Conservation (phyloP, 2,113 vertebrate species). For the Melanocharis versteri region DNA sequence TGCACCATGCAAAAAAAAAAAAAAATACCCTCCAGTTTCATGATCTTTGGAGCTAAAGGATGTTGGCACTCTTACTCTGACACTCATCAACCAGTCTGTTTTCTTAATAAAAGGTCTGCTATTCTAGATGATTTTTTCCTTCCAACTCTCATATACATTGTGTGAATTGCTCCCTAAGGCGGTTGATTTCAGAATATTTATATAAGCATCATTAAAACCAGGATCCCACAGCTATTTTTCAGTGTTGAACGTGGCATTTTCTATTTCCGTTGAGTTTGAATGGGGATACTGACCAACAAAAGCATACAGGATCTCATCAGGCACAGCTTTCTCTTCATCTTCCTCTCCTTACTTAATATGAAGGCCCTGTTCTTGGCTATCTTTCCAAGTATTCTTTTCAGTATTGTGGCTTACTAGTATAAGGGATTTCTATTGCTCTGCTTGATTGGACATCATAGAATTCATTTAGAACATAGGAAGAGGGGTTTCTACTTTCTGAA, state of each 20-base stretch:
- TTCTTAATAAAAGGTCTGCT: not conserved
- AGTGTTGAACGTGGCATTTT: not conserved
- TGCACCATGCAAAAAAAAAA: not conserved
- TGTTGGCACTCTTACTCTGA: not conserved
- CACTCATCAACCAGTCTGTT: not conserved
- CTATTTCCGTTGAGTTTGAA: not conserved
- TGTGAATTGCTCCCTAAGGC: not conserved
- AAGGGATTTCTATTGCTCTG: not conserved
- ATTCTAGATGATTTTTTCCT: not conserved
- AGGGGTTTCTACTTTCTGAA: not conserved
- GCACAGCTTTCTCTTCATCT: not conserved
- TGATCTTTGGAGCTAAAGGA: not conserved
- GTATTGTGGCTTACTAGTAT: not conserved
- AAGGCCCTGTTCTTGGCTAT: not conserved
- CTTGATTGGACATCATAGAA: not conserved
- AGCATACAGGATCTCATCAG: not conserved
- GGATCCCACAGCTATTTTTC: not conserved
- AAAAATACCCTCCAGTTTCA: not conserved
- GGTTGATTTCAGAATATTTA: not conserved
- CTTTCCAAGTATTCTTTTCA: not conserved
- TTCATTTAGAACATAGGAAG: not conserved
- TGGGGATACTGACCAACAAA: not conserved
- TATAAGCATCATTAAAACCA: not conserved
- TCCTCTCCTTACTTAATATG: not conserved
- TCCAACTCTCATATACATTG: not conserved